phyloP scores from a whole-genome alignment of 2,888 invertebrate species.

The Andrena dorsata region DNA sequence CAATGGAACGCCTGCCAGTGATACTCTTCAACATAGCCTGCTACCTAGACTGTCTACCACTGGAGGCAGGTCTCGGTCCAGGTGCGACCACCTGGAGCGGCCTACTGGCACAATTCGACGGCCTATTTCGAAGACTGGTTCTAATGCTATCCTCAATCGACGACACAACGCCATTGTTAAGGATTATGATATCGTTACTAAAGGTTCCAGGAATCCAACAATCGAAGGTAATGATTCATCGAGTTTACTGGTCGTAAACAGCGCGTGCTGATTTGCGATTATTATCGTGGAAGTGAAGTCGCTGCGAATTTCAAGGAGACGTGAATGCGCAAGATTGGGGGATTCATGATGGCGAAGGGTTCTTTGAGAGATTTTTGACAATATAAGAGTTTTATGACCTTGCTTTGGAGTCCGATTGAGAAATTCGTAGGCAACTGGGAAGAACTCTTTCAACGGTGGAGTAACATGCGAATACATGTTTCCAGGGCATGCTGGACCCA shows the following conservation, averaged over 20 bases:
- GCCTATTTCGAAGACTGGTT: slow-evolving; percentile 92
- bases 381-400: neutral
- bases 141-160: slow-evolving; percentile 90
- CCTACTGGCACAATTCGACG: slow-evolving; percentile 94
- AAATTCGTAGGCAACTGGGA: neutral
- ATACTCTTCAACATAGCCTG: slow-evolving; percentile 96
- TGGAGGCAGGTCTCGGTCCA: slow-evolving; percentile 90
- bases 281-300: slow-evolving; percentile 6
- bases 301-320: neutral
- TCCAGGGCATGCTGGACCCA: slow-evolving; percentile 94
- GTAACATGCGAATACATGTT: slow-evolving; percentile 44
- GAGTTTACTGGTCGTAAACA: slow-evolving; percentile 3
- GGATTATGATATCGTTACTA: slow-evolving; percentile 92
- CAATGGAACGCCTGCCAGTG: slow-evolving; percentile 90
- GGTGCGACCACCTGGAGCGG: slow-evolving; percentile 92
- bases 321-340: slow-evolving; percentile 1
- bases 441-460: neutral
- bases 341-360: slow-evolving; percentile 11
- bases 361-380: slow-evolving; percentile 20
- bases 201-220: slow-evolving; percentile 93
- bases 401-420: neutral
- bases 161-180: slow-evolving; percentile 90
- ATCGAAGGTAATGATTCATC: slow-evolving; percentile 88
- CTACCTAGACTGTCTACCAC: slow-evolving; percentile 96
- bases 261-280: slow-evolving; percentile 8